Percentiles rank a stretch among this genome's conserved stretches.
Evolutionary conservation across 2,888 invertebrate genomes (phyloP).

Genomic region (Agrotis puta): DNA sequence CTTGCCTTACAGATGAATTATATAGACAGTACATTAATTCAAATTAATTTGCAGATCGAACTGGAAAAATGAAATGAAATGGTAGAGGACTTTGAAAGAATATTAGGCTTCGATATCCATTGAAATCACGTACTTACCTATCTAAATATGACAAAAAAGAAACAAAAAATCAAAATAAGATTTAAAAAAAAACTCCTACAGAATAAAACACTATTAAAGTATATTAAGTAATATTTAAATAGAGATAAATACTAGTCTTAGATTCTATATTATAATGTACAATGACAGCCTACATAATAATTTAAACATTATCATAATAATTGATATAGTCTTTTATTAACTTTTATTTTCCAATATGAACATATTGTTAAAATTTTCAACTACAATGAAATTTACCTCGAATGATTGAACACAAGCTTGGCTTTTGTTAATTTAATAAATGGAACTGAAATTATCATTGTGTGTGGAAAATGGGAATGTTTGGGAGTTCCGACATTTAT

Average conservation of each 20-base stretch:
- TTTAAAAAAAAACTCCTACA: too few relatives aligned
- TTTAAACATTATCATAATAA: not conserved
- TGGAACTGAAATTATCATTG: slow-evolving; percentile 37
- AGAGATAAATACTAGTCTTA: not conserved
- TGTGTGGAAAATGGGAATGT: slow-evolving; percentile 19
- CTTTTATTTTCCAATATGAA: slow-evolving; percentile 37
- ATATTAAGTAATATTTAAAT: not conserved
- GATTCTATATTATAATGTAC: not conserved
- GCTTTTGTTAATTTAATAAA: slow-evolving; percentile 54
- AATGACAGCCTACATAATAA: not conserved
- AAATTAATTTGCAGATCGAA: too few relatives aligned
- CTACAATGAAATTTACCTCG: slow-evolving; percentile 37
- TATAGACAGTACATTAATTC: too few relatives aligned
- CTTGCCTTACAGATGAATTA: not conserved
- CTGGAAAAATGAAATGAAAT: too few relatives aligned
- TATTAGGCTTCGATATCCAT: not conserved
- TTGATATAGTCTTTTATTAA: not conserved
- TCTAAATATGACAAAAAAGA: too few relatives aligned
- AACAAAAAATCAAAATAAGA: too few relatives aligned
- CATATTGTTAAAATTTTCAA: slow-evolving; percentile 36
- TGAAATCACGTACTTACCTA: too few relatives aligned
- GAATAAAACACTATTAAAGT: too few relatives aligned
- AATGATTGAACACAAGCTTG: slow-evolving; percentile 47
- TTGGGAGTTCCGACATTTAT: slow-evolving; percentile 10
- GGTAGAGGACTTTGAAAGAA: too few relatives aligned